Evolutionary conservation across 2,888 invertebrate species (phyloP), one percentile per base, ranked within the genome.

Genomic region (Cryptops parisi): DNA sequence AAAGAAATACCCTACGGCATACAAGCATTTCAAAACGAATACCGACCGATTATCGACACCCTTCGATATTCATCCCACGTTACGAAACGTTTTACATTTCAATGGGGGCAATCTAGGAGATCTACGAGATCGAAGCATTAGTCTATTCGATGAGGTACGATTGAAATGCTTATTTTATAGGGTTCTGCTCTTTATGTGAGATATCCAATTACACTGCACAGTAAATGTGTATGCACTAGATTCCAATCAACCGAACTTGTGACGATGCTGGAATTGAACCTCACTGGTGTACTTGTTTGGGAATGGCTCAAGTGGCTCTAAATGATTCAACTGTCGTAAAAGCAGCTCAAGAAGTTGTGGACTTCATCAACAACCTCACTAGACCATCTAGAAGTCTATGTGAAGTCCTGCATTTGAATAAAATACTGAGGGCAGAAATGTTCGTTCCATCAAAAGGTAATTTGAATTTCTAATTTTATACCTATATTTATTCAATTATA

Each of bases 221-320:
- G n/a, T n/a, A n/a, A n/a, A 45, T n/a, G 9, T 45, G n/a, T 45
- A 45, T 25, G 9, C n/a, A 17, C 12, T 63, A 80, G 78, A 77
- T 88, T 54, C 83, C 90, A 0, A 64, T 70, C 9, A 78, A 80
- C 59, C 74, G 93, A 23, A 84, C 84, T 4, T 93, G 93, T 66
- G 77, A 79, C 3, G 81, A 88, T 66, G 93, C 94, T 0, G 86
- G 81, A 52, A 84, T 96, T 55, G 90, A 90, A 65, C 82, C 91
- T 0, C 94, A 96, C 67, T 96, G 94, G 94, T 96, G 96, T 66
- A 82, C 90, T 0, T 96, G 96, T 65, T 73, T 93, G 1, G 76
- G 78, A 15, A 93, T 93, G 91, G 69, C 76, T 57, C 72, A 76
- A 49, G 70, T 88, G 0, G 67, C 77, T 1, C 55, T 70, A 0